Conservation (phyloP, 2,797 vertebrate species). For the Sciurus vulgaris region DNA sequence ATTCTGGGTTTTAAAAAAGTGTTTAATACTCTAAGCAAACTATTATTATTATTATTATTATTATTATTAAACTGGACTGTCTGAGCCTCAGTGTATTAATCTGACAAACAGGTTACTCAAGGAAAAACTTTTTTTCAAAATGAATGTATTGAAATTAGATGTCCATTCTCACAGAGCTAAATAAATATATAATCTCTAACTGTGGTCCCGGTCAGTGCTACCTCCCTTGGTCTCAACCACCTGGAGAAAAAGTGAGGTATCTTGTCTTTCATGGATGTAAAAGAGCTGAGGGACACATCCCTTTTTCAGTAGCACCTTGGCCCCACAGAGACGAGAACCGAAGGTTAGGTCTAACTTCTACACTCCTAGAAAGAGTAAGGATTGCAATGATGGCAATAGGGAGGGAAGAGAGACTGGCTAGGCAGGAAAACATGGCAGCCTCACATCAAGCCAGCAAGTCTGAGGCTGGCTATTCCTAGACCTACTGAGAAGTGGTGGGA, state of each 20-base stretch:
- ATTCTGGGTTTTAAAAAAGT: not conserved
- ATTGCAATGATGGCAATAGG: not conserved
- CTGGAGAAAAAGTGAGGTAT: not conserved
- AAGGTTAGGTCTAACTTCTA: not conserved
- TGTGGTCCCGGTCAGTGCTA: not conserved
- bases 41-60: not conserved
- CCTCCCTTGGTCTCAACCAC: not conserved
- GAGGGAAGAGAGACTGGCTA: not conserved
- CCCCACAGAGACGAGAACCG: not conserved
- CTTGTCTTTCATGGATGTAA: not conserved
- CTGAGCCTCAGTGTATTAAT: not conserved
- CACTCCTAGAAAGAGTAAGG: not conserved
- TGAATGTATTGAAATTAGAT: not conserved
- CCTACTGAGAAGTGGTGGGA: not conserved
- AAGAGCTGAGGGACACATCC: not conserved
- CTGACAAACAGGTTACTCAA: not conserved
- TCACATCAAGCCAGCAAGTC: not conserved
- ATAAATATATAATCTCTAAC: not conserved
- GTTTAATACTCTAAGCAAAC: conserved; percentile 39
- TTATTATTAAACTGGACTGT: not conserved
- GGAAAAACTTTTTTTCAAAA: conserved; percentile 10
- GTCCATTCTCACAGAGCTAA: not conserved
- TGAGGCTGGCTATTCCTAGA: not conserved
- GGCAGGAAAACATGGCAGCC: not conserved
- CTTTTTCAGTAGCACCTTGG: not conserved